Percentiles rank a stretch among this genome's conserved stretches.
These are phyloP conservation scores for Ormyrus rosae DNA, from an alignment of 2,888 invertebrate species.

Conservation along the genomic window DNA sequence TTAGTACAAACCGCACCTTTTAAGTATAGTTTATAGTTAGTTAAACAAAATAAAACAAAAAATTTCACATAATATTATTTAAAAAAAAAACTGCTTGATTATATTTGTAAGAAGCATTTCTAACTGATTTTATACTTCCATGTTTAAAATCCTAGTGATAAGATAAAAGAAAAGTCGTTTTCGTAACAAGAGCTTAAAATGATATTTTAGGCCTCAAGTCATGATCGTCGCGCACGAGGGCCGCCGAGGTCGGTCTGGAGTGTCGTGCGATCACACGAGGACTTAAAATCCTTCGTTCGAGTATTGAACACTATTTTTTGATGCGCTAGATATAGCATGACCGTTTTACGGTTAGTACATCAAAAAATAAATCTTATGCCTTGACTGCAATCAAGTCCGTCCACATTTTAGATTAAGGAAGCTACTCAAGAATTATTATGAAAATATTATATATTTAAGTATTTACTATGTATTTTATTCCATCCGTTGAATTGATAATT, in stretches of 20 bases:
- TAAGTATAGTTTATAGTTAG: conserved; percentile 39
- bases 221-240: too few relatives aligned
- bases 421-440: too few relatives aligned
- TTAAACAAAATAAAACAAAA: conserved; percentile 7
- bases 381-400: conserved; percentile 32
- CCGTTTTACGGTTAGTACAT: too few relatives aligned
- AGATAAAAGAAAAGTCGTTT: background rate
- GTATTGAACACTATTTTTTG: too few relatives aligned
- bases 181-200: too few relatives aligned
- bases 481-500: conserved; percentile 29
- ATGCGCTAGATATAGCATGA: too few relatives aligned
- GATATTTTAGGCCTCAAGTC: too few relatives aligned
- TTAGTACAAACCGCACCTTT: conserved; percentile 41
- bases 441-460: conserved; percentile 27
- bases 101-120: conserved; percentile 24
- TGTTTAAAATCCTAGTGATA: conserved; percentile 8
- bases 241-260: too few relatives aligned
- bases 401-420: conserved; percentile 17
- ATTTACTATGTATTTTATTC: conserved; percentile 32
- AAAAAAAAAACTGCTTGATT: conserved; percentile 26
- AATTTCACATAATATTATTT: background rate
- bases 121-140: conserved; percentile 32
- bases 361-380: conserved; percentile 20
- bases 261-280: too few relatives aligned
- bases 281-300: too few relatives aligned